These are phyloP conservation scores for Drosophila merina DNA, from an alignment of 2,888 invertebrate genomes.

Conservation along the genomic window DNA sequence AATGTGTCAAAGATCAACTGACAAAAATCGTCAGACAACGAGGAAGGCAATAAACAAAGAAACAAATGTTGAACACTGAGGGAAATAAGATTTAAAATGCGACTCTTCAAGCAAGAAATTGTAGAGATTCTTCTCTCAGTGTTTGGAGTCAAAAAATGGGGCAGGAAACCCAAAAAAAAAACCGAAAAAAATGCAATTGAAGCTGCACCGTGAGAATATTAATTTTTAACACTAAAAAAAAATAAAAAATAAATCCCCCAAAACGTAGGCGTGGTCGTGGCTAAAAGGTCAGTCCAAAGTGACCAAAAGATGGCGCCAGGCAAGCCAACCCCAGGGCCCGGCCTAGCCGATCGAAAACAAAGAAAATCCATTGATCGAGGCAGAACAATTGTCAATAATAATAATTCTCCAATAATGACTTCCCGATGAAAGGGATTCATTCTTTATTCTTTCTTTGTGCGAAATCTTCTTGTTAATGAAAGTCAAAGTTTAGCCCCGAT, in stretches of 20 bases:
- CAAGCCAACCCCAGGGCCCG: not conserved
- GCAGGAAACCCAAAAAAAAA: slow-evolving; percentile 45
- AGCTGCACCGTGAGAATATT: slow-evolving; percentile 70
- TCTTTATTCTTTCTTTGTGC: slow-evolving; percentile 34
- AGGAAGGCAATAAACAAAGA: slow-evolving; percentile 60
- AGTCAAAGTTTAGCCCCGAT: slow-evolving; percentile 68
- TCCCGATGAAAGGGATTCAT: slow-evolving; percentile 63
- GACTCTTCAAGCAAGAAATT: not conserved
- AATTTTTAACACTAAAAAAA: slow-evolving; percentile 61
- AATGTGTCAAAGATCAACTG: slow-evolving; percentile 81
- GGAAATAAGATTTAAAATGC: not conserved
- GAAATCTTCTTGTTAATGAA: slow-evolving; percentile 58
- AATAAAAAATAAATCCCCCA: slow-evolving; percentile 5
- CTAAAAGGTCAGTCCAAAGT: slow-evolving; percentile 33
- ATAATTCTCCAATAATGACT: slow-evolving; percentile 23
- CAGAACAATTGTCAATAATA: slow-evolving; percentile 29
- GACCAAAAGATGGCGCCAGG: slow-evolving; percentile 33
- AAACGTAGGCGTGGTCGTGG: slow-evolving; percentile 18
- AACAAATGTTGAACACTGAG: slow-evolving; percentile 45
- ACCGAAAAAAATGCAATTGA: slow-evolving; percentile 65
- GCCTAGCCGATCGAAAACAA: slow-evolving; percentile 48
- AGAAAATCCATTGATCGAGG: slow-evolving; percentile 61
- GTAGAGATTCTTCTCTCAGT: not conserved
- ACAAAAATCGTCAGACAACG: slow-evolving; percentile 71
- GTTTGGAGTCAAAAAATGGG: not conserved